Conservation (phyloP, 53 echinoderm and acorn worm species). For the Holothuria scabra region DNA sequence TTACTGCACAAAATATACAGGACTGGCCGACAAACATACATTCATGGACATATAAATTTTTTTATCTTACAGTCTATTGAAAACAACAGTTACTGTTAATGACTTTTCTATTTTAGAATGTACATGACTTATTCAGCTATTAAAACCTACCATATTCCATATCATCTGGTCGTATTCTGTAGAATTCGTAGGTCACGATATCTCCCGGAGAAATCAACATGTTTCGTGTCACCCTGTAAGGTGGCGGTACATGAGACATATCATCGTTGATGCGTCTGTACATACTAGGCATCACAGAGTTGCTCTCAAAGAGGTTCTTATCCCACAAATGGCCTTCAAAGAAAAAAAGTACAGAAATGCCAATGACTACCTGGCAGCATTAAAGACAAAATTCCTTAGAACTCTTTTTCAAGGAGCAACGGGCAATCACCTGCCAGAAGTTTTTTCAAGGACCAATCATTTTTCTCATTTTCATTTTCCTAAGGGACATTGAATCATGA, state of each 20-base stretch:
- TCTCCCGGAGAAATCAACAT: slow-evolving; percentile 91
- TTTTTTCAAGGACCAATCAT: background rate
- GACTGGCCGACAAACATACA: no score
- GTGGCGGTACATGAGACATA: slow-evolving; percentile 83
- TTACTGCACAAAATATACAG: no score
- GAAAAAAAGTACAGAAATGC: no score
- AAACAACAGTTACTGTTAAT: no score
- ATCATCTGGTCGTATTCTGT: slow-evolving; percentile 81
- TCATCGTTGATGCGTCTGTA: slow-evolving; percentile 92
- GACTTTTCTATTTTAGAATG: no score
- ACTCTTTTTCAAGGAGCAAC: no score
- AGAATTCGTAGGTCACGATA: slow-evolving; percentile 80
- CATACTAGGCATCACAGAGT: slow-evolving; percentile 71
- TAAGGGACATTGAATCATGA: no score
- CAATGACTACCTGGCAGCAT: no score
- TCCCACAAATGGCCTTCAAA: slow-evolving; percentile 89
- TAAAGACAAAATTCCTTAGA: no score
- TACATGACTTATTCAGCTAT: background rate
- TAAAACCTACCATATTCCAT: slow-evolving; percentile 68
- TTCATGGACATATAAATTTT: no score
- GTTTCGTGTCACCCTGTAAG: slow-evolving; percentile 80
- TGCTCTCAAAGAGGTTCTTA: slow-evolving; percentile 90
- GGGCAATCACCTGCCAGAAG: background rate
- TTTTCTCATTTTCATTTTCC: no score
- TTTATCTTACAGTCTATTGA: no score